Percentiles rank a stretch among this genome's conserved stretches.
phyloP scores from a whole-genome alignment of 2,797 vertebrate genomes.

The Stomatorhinus walkeri region DNA sequence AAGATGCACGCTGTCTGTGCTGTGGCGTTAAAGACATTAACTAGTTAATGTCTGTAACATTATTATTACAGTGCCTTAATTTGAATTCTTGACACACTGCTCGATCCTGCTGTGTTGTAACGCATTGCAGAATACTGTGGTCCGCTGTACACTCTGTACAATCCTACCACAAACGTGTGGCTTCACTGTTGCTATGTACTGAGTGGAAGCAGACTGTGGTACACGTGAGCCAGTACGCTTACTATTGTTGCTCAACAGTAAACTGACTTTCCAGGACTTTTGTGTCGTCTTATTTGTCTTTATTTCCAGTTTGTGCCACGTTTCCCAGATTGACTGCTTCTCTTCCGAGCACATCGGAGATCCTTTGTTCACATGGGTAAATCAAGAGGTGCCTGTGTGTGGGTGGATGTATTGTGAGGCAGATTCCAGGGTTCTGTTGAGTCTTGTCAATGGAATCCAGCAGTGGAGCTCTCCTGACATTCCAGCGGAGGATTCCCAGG shows the following conservation, averaged over 20 bases:
- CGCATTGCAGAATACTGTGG: not conserved
- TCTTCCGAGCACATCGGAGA: not conserved
- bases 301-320: not conserved
- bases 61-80: not conserved
- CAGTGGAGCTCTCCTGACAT: conserved; percentile 28
- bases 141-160: not conserved
- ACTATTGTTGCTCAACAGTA: conserved; percentile 5
- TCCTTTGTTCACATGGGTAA: not conserved
- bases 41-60: no score
- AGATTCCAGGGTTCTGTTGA: conserved; percentile 63
- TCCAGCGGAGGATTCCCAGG: conserved; percentile 23
- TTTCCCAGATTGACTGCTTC: not conserved
- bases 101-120: not conserved
- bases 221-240: not conserved
- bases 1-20: not conserved
- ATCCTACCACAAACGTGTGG: not conserved
- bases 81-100: not conserved
- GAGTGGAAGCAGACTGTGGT: not conserved
- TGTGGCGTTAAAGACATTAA: not conserved
- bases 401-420: conserved; percentile 24
- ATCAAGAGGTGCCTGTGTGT: conserved; percentile 6
- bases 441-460: conserved; percentile 66
- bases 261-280: conserved; percentile 13
- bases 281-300: not conserved
- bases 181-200: not conserved